Conservation (phyloP, 92 coral and sea anemone species). For the Pocillopora grandis region DNA sequence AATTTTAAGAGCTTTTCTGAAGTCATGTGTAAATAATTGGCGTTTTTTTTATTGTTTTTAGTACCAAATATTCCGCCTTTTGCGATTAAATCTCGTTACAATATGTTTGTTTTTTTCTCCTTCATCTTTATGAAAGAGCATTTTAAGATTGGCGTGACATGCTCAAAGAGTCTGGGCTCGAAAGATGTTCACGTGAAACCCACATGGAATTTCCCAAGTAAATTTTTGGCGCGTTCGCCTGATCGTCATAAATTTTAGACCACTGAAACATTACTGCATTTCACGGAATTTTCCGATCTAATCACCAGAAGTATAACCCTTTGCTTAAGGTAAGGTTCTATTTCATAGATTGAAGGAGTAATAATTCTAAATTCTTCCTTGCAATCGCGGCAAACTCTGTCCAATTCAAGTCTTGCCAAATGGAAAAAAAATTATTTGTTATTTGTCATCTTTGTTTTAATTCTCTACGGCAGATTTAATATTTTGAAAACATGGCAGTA, state of each 20-base stretch:
- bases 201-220: conserved; percentile 26
- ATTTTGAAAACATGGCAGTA: conserved; percentile 18
- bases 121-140: neutral
- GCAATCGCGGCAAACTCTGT: neutral
- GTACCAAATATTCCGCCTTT: neutral
- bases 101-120: neutral
- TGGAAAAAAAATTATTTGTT: neutral
- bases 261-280: neutral
- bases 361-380: neutral
- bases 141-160: neutral
- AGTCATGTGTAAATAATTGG: too few relatives aligned
- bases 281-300: conserved; percentile 1
- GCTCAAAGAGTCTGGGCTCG: conserved; percentile 3
- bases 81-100: too few relatives aligned
- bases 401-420: neutral
- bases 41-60: too few relatives aligned
- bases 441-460: neutral
- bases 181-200: conserved; percentile 31
- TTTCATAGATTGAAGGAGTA: neutral
- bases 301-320: neutral
- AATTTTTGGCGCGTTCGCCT: conserved; percentile 41
- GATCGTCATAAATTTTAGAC: neutral
- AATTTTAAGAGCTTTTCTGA: too few relatives aligned
- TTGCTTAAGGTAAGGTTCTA: neutral
- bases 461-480: neutral